Percentiles rank a stretch among this genome's conserved stretches.
These are phyloP conservation scores for Orthosia cruda DNA, from an alignment of 2,888 invertebrate species.

Conservation along the genomic window DNA sequence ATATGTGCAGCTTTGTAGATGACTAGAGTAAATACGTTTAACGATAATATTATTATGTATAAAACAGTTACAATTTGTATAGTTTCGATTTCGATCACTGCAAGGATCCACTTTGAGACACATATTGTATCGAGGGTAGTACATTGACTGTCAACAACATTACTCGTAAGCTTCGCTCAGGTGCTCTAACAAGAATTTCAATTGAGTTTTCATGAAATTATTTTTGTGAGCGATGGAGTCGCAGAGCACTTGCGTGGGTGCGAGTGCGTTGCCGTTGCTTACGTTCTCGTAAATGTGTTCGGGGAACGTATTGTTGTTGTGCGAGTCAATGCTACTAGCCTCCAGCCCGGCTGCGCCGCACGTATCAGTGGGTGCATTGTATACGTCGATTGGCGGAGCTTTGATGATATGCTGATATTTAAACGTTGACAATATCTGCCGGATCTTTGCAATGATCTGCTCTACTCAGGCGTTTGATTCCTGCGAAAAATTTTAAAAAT, in stretches of 20 bases:
- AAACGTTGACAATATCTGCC: constrained; percentile 95
- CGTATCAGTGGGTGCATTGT: constrained; percentile 85
- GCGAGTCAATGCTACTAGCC: constrained; percentile 87
- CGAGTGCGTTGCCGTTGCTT: constrained; percentile 89
- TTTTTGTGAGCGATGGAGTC: constrained; percentile 90
- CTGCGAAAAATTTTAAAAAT: constrained; percentile 92
- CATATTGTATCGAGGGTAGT: constrained; percentile 89
- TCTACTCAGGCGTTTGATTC: constrained; percentile 98
- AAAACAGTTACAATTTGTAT: constrained; percentile 88
- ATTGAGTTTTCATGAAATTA: constrained; percentile 89
- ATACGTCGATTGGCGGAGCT: constrained; percentile 89
- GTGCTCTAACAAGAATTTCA: constrained; percentile 93
- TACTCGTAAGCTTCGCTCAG: constrained; percentile 93
- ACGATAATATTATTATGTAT: constrained; percentile 85
- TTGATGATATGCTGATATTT: constrained; percentile 93
- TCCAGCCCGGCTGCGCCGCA: constrained; percentile 81
- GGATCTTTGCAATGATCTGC: constrained; percentile 96
- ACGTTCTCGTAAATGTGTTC: constrained; percentile 84
- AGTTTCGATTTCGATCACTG: constrained; percentile 90
- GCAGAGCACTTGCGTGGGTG: constrained; percentile 88
- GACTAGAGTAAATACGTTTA: constrained; percentile 91
- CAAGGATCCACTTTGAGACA: constrained; percentile 91
- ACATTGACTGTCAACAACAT: constrained; percentile 85
- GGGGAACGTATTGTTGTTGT: constrained; percentile 81
- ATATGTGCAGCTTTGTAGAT: constrained; percentile 90